Percentiles rank a stretch among this genome's conserved stretches.
Evolutionary conservation across 2,888 invertebrate species (phyloP).

Genomic region (Coronaproctus castanopsis): DNA sequence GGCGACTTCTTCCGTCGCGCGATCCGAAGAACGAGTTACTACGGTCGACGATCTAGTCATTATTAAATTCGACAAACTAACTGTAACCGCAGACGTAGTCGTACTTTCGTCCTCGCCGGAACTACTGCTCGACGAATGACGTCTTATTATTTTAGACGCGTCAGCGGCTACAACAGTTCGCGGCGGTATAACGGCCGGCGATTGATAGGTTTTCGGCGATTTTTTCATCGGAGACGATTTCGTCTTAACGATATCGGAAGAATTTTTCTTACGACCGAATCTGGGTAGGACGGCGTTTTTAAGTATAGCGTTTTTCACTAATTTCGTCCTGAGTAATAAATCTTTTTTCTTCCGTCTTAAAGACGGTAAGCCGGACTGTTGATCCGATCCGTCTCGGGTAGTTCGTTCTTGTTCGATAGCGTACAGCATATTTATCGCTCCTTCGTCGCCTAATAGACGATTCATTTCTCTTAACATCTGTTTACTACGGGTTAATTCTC

Average conservation of each 20-base stretch:
- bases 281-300: constrained; percentile 3
- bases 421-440: constrained; percentile 66
- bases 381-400: constrained; percentile 19
- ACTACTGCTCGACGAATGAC: constrained; percentile 51
- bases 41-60: too few relatives aligned
- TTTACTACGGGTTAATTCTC: background rate
- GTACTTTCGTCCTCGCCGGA: constrained; percentile 16
- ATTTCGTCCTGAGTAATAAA: constrained; percentile 35
- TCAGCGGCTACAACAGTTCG: constrained; percentile 38
- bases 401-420: constrained; percentile 38
- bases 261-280: constrained; percentile 4
- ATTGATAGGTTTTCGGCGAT: constrained; percentile 5
- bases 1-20: too few relatives aligned
- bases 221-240: constrained; percentile 23
- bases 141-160: constrained; percentile 56
- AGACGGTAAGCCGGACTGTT: constrained; percentile 17
- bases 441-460: constrained; percentile 58
- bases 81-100: too few relatives aligned
- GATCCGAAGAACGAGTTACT: too few relatives aligned
- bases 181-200: too few relatives aligned
- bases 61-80: too few relatives aligned
- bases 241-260: constrained; percentile 17
- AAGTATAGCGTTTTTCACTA: constrained; percentile 38
- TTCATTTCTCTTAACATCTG: constrained; percentile 44
- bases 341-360: constrained; percentile 24